Evolutionary conservation across 2,797 vertebrate genomes (phyloP).

Genomic region (Myripristis jacobus): DNA sequence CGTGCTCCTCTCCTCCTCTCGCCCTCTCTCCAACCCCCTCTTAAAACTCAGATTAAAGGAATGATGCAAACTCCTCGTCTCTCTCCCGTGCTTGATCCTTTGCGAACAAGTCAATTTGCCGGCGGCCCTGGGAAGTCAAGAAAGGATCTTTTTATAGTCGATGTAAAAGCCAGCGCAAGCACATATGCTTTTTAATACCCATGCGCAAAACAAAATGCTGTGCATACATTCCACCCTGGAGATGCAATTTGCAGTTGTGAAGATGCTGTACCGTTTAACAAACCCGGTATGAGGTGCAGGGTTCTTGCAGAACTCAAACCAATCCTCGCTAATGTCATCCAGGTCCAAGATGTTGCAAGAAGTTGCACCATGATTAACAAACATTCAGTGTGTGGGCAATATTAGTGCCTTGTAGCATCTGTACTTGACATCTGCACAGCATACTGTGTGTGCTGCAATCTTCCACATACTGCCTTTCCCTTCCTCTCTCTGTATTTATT

Average conservation of each 20-base stretch:
- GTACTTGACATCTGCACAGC: no score
- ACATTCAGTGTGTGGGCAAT: no score
- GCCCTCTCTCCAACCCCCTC: constrained; percentile 34
- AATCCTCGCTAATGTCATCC: no score
- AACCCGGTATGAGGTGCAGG: no score
- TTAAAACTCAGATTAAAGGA: constrained; percentile 65
- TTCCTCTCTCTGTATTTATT: no score
- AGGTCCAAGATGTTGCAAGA: no score
- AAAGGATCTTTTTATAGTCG: constrained; percentile 51
- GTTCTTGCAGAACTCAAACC: no score
- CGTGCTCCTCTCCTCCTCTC: background rate
- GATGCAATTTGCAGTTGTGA: background rate
- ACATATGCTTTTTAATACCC: constrained; percentile 45
- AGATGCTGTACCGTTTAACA: no score
- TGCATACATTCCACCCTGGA: constrained; percentile 10
- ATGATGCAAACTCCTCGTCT: constrained; percentile 64
- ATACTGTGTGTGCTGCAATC: no score
- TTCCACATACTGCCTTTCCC: no score
- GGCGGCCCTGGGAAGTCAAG: constrained; percentile 46
- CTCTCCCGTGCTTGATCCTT: constrained; percentile 55
- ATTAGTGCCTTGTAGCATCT: no score
- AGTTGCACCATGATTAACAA: no score
- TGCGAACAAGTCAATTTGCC: constrained; percentile 57
- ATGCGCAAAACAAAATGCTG: constrained; percentile 47
- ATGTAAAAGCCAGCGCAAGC: constrained; percentile 47